phyloP scores from a whole-genome alignment of 2,797 vertebrate genomes.

The Cryptoprocta ferox region DNA sequence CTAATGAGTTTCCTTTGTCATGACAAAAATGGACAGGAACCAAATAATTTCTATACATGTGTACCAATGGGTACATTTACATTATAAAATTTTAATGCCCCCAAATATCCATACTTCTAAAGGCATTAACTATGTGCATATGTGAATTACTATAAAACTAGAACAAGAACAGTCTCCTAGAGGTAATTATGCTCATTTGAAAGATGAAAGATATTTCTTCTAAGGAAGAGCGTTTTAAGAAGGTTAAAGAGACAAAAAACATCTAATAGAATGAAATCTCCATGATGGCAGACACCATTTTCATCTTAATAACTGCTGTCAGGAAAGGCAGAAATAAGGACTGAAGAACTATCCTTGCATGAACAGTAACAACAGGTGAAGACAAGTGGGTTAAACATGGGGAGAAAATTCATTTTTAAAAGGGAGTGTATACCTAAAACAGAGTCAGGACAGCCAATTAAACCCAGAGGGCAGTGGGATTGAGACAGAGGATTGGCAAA shows the following conservation, averaged over 20 bases:
- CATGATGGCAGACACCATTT: neutral
- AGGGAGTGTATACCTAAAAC: neutral
- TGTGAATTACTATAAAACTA: constrained; percentile 10
- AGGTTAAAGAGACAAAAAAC: neutral
- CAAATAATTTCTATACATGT: neutral
- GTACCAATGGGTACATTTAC: neutral
- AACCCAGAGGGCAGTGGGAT: neutral
- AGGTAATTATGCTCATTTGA: neutral
- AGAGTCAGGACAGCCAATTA: neutral
- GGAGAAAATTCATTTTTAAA: neutral
- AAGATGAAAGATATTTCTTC: neutral
- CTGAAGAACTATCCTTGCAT: neutral
- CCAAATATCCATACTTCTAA: neutral
- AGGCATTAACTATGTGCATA: neutral
- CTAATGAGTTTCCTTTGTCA: constrained; percentile 1
- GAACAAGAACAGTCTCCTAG: neutral
- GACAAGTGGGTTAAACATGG: neutral
- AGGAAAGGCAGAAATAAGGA: neutral
- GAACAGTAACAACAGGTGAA: neutral
- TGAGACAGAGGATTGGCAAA: neutral
- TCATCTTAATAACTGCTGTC: neutral
- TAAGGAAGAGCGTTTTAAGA: neutral
- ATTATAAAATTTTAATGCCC: neutral
- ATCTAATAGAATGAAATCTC: neutral
- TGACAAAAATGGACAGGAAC: constrained; percentile 18